These are phyloP conservation scores for Tenthredo notha DNA, from an alignment of 2,888 invertebrate genomes.

Conservation along the genomic window DNA sequence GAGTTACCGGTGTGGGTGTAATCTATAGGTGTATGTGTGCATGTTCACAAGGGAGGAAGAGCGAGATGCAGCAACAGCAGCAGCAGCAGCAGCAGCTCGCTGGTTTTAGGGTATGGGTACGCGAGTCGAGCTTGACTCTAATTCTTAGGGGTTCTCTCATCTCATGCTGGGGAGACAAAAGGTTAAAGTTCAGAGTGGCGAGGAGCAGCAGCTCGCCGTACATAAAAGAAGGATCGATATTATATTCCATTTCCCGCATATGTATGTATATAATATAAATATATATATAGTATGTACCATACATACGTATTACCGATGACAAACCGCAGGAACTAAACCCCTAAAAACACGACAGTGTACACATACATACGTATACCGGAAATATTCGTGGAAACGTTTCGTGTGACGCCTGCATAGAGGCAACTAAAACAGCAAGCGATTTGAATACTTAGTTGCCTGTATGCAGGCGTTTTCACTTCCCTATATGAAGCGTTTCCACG, in stretches of 20 bases:
- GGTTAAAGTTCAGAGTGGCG: slow-evolving; percentile 36
- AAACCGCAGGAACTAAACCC: neutral
- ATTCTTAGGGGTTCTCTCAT: slow-evolving; percentile 41
- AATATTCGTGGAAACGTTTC: no score
- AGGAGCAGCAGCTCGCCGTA: neutral
- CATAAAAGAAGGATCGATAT: neutral
- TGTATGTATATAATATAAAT: neutral
- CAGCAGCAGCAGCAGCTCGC: neutral
- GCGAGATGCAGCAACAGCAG: neutral
- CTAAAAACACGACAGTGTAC: neutral
- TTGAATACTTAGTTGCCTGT: no score
- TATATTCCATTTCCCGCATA: slow-evolving; percentile 6
- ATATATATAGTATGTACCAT: neutral
- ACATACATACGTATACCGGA: no score
- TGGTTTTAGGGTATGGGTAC: slow-evolving; percentile 33
- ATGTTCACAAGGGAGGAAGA: neutral
- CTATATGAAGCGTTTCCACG: no score
- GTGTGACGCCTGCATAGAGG: no score
- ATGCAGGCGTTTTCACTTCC: no score
- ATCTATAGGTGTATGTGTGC: neutral
- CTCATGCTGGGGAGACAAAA: slow-evolving; percentile 18
- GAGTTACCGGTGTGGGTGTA: neutral
- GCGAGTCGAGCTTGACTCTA: slow-evolving; percentile 11
- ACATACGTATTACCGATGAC: neutral
- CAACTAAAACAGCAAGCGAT: no score